Conservation (phyloP, 2,797 vertebrate species). For the Synanceia verrucosa region DNA sequence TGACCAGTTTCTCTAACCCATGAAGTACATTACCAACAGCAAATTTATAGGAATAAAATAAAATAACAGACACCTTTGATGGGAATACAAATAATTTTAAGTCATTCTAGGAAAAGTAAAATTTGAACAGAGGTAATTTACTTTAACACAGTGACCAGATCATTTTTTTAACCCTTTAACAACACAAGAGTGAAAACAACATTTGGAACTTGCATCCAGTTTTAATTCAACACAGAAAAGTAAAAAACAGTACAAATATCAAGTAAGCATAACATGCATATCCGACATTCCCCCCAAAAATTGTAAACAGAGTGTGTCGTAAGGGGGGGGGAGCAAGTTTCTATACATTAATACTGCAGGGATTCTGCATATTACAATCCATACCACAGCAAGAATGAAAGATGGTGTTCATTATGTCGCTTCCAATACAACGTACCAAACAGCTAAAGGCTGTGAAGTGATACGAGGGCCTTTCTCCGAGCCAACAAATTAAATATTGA, state of each 20-base stretch:
- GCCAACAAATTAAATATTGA: slow-evolving; percentile 80
- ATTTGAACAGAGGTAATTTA: no score
- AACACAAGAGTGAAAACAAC: no score
- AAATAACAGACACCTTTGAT: no score
- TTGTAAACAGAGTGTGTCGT: slow-evolving; percentile 67
- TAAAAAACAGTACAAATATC: slow-evolving; percentile 46
- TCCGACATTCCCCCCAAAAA: slow-evolving; percentile 55
- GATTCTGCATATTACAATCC: slow-evolving; percentile 64
- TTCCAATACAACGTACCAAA: slow-evolving; percentile 70
- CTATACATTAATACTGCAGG: slow-evolving; percentile 52
- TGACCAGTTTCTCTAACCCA: no score
- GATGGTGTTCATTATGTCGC: slow-evolving; percentile 75
- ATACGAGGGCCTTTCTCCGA: slow-evolving; percentile 42
- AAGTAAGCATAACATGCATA: slow-evolving; percentile 59
- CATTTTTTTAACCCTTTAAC: no score
- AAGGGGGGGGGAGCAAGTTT: slow-evolving; percentile 26
- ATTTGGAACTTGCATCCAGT: slow-evolving; percentile 47
- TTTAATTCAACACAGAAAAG: slow-evolving; percentile 62
- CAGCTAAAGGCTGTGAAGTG: slow-evolving; percentile 67
- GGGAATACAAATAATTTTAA: no score
- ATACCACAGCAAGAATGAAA: slow-evolving; percentile 68
- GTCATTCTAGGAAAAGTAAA: no score
- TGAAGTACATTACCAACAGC: no score
- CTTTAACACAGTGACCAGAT: no score
- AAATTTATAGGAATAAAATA: no score